Base-by-base conservation (phyloP, 2,797 vertebrate genomes). In the Paratrypauchen microcephalus region DNA sequence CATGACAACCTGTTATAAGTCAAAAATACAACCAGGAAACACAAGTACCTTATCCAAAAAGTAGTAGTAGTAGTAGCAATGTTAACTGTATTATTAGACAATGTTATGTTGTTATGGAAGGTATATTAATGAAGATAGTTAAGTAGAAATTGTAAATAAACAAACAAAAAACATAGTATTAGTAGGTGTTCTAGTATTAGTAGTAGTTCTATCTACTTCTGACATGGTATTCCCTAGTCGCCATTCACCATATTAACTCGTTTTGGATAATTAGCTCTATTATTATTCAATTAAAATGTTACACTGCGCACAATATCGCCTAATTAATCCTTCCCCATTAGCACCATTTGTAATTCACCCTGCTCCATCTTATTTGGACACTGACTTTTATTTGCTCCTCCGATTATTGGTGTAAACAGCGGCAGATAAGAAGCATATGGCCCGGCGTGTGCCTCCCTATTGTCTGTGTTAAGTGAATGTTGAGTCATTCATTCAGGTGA, bases 401-500 rank as follows among this genome's bases (percentile, higher is more conserved):
- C 41, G 54, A 65, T 63, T 68, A 62, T 45, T 66, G 39, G 68
- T 68, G 73, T 75, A 75, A 80, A 78, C 65, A 79, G 65, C 67
- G 54, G 15, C 32, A 55, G 71, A 72, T 73, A 71, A 79, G 80
- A 76, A 64, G 83, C 86, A 88, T 86, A 89, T 89, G 85, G 83
- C 79, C 3, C 12, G 0, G 77, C 72, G 84, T 85, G 81, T 80
- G n/a, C 83, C 72, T 56, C 77, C 56, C 4, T 36, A 6, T 67
- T 57, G 55, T 69, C 62, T 41, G 50, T 54, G 30, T 87, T 82
- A 79, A 90, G 87, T 89, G 86, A 91, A 83, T 87, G 86, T 80
- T 89, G 85, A 91, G 87, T 88, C 86, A 92, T 92, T 89, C 87
- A 88, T 82, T 88, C 82, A 92, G 86, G 87, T 88, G 87, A 86